Percentiles rank a stretch among this genome's conserved stretches.
phyloP scores from a whole-genome alignment of 2,113 vertebrate species.

The Phyllostomus hastatus region DNA sequence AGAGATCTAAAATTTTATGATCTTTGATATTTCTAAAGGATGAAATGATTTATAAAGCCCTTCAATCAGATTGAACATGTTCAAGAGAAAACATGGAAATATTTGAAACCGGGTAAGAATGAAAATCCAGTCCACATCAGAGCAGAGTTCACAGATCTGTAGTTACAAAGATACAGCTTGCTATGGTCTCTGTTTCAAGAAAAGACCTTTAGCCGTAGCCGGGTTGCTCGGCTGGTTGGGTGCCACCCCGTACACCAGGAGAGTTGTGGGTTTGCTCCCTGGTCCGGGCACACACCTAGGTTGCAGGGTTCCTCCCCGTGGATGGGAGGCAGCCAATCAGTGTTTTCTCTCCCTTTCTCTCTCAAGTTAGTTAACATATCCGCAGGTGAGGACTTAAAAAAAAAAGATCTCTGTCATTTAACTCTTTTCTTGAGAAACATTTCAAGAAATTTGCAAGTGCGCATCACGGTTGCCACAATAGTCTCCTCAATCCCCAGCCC shows the following conservation, averaged over 20 bases:
- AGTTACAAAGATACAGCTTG: neutral
- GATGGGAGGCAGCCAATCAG: too few relatives aligned
- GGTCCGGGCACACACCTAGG: too few relatives aligned
- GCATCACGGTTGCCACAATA: neutral
- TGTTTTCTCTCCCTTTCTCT: too few relatives aligned
- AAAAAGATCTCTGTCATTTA: too few relatives aligned
- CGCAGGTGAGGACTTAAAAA: too few relatives aligned
- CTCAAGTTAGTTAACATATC: too few relatives aligned
- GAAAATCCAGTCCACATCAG: neutral
- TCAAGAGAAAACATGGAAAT: neutral
- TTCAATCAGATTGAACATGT: neutral
- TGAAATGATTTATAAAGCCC: neutral
- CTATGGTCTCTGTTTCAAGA: neutral
- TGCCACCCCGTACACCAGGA: too few relatives aligned
- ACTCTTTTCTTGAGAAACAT: neutral
- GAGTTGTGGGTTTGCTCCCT: too few relatives aligned
- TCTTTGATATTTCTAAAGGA: neutral
- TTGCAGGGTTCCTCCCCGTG: too few relatives aligned
- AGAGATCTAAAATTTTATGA: neutral
- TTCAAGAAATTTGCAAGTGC: neutral
- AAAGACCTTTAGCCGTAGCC: neutral
- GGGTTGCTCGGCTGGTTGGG: too few relatives aligned
- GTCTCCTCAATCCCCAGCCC: neutral
- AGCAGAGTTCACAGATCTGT: neutral
- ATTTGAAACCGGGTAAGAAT: neutral